These are phyloP conservation scores for Morus bassanus DNA, from an alignment of 2,797 vertebrate species.

Conservation along the genomic window DNA sequence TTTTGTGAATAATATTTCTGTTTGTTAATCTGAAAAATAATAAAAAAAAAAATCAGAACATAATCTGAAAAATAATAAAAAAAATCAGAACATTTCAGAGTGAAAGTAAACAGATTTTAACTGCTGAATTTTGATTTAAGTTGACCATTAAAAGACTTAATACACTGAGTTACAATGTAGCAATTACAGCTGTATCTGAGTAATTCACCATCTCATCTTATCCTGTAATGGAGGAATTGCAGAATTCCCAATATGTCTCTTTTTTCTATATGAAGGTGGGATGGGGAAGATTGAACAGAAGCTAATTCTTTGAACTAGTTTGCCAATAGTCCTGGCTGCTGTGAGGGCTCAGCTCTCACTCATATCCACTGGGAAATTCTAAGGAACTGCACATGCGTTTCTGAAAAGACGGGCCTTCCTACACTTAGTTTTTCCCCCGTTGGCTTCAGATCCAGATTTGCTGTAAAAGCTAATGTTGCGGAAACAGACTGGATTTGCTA, in stretches of 20 bases:
- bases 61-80: conserved; percentile 72
- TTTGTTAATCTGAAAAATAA: conserved; percentile 79
- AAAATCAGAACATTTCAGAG: neutral
- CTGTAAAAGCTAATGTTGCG: neutral
- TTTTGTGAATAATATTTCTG: conserved; percentile 80
- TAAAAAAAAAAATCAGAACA: neutral
- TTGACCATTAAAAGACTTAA: neutral
- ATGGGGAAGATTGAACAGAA: neutral
- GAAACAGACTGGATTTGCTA: neutral
- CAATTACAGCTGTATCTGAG: neutral
- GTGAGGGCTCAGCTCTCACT: neutral
- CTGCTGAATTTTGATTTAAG: neutral
- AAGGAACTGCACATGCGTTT: neutral
- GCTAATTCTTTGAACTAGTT: neutral
- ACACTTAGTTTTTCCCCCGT: neutral
- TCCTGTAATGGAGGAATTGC: neutral
- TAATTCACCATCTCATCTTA: neutral
- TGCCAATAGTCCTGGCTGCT: neutral
- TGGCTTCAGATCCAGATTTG: neutral
- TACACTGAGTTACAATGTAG: neutral
- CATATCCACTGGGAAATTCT: neutral
- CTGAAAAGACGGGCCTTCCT: neutral
- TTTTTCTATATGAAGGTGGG: neutral
- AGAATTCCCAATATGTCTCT: neutral
- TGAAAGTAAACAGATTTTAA: neutral